Base-by-base conservation (phyloP, 2,888 invertebrate genomes). In the Fragum sueziense region DNA sequence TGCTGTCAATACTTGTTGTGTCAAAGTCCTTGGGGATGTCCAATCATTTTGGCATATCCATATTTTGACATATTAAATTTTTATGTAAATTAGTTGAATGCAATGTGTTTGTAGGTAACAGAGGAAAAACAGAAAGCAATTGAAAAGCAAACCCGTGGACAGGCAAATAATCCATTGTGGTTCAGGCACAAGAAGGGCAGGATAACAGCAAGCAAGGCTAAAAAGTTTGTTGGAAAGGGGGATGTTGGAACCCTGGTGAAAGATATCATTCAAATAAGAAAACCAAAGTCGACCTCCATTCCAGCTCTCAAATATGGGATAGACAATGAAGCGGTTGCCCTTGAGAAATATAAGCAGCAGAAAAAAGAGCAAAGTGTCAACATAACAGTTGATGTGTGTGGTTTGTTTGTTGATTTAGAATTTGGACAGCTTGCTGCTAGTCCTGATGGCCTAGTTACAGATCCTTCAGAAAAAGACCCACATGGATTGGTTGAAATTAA, bases 351-450 rank as follows among this genome's bases (percentile, higher is more conserved):
- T 20, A n/a, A 27, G 4, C 2, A 0, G 31, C 62, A 62, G 27
- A 41, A 47, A 22, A 11, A 0, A 31, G 22, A 25, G n/a, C 11
- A 65, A 14, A 62, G 47, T 14, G 31, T 31, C 0, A 14, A 62
- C 29, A 22, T 41, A 14, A 22, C 9, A 20, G 6, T 65, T 0
- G 37, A 61, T 11, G 25, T 27, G 0, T 73, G 65, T 62, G 73
- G 73, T 47, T 51, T 73, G 51, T 73, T 73, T 51, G 52, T 73
- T 51, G 51, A 65, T 29, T 4, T 47, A n/a, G n/a, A 61, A 14
- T 25, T 41, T 62, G 62, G 73, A 27, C 73, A 73, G 33, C 51
- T 73, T 22, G 51, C 69, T 51, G 73, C 62, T 29, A 73, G 73
- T 25, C 73, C 51, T 25, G 73, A 62, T 47, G 7, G 47, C 1